Evolutionary conservation across 2,888 invertebrate genomes (phyloP).

Genomic region (Sympetrum striolatum): DNA sequence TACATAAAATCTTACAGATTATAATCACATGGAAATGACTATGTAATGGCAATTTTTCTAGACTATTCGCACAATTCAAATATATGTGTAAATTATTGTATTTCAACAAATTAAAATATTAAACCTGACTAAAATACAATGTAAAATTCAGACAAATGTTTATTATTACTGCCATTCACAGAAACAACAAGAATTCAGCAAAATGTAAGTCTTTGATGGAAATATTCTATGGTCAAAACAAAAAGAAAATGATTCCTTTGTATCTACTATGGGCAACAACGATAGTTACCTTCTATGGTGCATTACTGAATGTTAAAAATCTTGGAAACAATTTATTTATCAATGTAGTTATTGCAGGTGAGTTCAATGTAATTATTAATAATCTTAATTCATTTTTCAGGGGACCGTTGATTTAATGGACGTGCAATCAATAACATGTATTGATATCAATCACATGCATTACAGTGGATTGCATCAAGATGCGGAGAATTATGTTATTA

Average conservation of each 20-base stretch:
- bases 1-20: no score
- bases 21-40: no score
- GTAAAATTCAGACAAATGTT: no score
- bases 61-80: no score
- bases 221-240: not conserved
- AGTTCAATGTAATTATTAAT: not conserved
- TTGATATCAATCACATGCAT: no score
- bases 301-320: conserved; percentile 60
- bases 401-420: no score
- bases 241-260: conserved; percentile 16
- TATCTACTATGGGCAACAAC: conserved; percentile 33
- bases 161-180: not conserved
- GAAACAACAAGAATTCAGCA: not conserved
- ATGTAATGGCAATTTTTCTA: no score
- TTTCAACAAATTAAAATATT: not conserved
- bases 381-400: not conserved
- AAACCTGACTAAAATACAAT: not conserved
- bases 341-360: conserved; percentile 1
- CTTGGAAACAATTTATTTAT: conserved; percentile 56
- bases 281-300: conserved; percentile 57
- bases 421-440: no score
- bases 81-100: not conserved
- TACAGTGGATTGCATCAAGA: no score
- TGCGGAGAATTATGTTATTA: no score
- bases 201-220: not conserved